Conservation (phyloP, 2,888 invertebrate genomes). For the Eupithecia vulgata region DNA sequence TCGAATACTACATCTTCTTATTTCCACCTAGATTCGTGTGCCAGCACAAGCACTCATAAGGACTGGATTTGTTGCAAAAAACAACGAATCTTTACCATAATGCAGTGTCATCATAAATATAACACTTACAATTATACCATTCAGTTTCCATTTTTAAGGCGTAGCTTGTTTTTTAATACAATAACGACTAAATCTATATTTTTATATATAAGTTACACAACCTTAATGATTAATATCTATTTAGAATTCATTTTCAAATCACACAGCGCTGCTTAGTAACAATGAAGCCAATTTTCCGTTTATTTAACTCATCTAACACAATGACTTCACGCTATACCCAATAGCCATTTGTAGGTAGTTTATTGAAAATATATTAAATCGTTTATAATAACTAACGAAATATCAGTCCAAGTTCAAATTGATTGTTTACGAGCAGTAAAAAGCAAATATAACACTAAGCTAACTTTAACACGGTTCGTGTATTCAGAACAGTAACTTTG, state of each 20-base stretch:
- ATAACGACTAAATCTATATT: background rate
- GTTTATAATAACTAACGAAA: background rate
- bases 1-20: background rate
- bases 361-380: constrained; percentile 4
- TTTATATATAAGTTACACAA: constrained; percentile 26
- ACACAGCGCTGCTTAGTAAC: constrained; percentile 7
- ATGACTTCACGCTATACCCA: constrained; percentile 8
- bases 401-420: background rate
- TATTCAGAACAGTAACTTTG: background rate
- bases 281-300: constrained; percentile 5
- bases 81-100: constrained; percentile 15
- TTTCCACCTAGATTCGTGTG: background rate
- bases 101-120: constrained; percentile 22
- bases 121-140: constrained; percentile 15
- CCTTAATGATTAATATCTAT: constrained; percentile 25
- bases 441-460: background rate
- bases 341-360: constrained; percentile 9
- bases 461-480: background rate
- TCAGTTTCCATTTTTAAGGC: constrained; percentile 17
- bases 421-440: background rate
- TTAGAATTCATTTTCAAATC: constrained; percentile 17
- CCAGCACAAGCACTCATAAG: background rate
- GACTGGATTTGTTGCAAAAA: constrained; percentile 7
- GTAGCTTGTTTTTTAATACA: constrained; percentile 9
- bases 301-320: background rate